Percentiles rank a stretch among this genome's conserved stretches.
These are phyloP conservation scores for Solenodon paradoxus DNA, from an alignment of 2,113 vertebrate genomes.

Conservation along the genomic window DNA sequence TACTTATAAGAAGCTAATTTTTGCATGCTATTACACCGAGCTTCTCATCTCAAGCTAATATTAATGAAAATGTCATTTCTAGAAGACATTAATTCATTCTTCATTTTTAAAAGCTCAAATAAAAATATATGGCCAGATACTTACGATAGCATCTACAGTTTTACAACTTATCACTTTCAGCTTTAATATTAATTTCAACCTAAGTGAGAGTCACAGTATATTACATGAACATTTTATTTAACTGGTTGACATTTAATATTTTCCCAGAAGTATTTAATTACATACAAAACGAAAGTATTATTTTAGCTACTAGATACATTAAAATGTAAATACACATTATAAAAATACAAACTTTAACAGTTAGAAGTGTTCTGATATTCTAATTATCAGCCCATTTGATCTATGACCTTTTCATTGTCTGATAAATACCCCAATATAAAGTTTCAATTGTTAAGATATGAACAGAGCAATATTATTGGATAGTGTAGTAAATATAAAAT, in stretches of 20 bases:
- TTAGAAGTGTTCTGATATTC: background rate
- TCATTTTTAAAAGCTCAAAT: slow-evolving; percentile 69
- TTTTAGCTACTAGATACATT: slow-evolving; percentile 26
- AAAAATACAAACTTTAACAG: background rate
- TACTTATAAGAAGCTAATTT: slow-evolving; percentile 45
- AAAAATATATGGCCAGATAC: slow-evolving; percentile 66
- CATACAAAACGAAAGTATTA: slow-evolving; percentile 8
- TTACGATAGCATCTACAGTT: slow-evolving; percentile 46
- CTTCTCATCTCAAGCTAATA: slow-evolving; percentile 50
- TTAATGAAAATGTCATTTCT: slow-evolving; percentile 61
- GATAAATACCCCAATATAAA: slow-evolving; percentile 18
- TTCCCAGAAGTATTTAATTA: slow-evolving; percentile 16
- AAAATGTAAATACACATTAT: slow-evolving; percentile 6
- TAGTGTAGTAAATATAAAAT: background rate
- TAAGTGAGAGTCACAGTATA: slow-evolving; percentile 49
- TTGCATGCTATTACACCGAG: slow-evolving; percentile 26
- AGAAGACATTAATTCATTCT: slow-evolving; percentile 55
- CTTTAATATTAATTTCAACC: slow-evolving; percentile 58
- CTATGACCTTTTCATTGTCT: slow-evolving; percentile 12
- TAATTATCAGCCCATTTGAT: slow-evolving; percentile 6
- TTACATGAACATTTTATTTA: slow-evolving; percentile 43
- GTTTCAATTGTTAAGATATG: background rate
- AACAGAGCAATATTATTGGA: background rate
- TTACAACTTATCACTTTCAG: slow-evolving; percentile 65
- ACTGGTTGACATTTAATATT: background rate